Conservation (phyloP, 2,797 vertebrate genomes). For the Melanotaenia pygmaea region DNA sequence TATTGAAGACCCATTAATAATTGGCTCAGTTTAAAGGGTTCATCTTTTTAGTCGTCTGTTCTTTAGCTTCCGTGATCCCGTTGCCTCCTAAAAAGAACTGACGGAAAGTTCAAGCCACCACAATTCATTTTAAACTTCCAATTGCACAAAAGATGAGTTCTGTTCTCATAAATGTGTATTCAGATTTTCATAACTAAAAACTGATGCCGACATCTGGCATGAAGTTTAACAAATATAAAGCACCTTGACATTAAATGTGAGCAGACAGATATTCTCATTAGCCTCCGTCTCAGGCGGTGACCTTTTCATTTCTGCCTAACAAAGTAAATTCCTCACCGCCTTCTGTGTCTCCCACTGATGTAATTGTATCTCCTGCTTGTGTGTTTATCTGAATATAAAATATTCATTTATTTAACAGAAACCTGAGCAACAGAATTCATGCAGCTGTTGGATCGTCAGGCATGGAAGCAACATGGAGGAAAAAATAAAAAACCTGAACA, state of each 20-base stretch:
- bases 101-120: constrained; percentile 9
- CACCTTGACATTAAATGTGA: constrained; percentile 44
- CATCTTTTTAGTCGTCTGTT: too few species aligned
- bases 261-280: constrained; percentile 63
- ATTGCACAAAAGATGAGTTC: constrained; percentile 19
- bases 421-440: constrained; percentile 5
- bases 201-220: constrained; percentile 19
- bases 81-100: background rate
- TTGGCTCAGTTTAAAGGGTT: background rate
- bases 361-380: constrained; percentile 17
- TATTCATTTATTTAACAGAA: constrained; percentile 18
- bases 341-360: constrained; percentile 16
- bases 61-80: background rate
- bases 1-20: background rate
- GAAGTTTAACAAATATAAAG: constrained; percentile 27
- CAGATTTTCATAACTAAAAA: constrained; percentile 14
- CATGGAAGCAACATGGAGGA: background rate
- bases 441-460: background rate
- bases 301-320: constrained; percentile 65
- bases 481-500: background rate
- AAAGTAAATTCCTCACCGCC: constrained; percentile 39
- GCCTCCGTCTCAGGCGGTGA: constrained; percentile 50
- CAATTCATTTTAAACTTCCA: constrained; percentile 24
- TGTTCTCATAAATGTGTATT: constrained; percentile 9
- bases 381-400: constrained; percentile 30